Conservation (phyloP, 1,140 invertebrate genomes). For the Dendrolimus punctatus region DNA sequence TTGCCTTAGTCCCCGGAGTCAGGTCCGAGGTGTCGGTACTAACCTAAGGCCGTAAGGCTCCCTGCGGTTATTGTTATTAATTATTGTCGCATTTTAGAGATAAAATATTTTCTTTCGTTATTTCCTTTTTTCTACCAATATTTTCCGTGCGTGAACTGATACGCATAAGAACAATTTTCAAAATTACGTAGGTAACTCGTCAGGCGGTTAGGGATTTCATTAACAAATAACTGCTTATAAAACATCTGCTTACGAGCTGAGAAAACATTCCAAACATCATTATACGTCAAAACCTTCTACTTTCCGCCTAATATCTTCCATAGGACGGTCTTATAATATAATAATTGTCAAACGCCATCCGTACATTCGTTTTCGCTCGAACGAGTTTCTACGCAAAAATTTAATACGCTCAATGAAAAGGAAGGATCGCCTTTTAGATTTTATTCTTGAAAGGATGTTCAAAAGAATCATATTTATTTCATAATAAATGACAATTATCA, state of each 20-base stretch:
- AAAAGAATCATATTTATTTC: constrained; percentile 70
- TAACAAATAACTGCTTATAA: constrained; percentile 23
- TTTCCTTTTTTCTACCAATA: too few species aligned
- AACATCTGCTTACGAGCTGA: constrained; percentile 59
- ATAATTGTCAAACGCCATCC: constrained; percentile 60
- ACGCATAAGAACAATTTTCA: too few species aligned
- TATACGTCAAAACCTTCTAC: constrained; percentile 37
- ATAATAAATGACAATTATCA: constrained; percentile 71
- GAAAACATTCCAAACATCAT: constrained; percentile 57
- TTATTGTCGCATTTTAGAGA: too few species aligned
- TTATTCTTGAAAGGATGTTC: constrained; percentile 27
- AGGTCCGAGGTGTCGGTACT: too few species aligned
- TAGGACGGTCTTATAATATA: constrained; percentile 45
- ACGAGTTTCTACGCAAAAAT: constrained; percentile 50
- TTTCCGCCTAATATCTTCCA: constrained; percentile 55
- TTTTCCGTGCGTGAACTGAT: too few species aligned
- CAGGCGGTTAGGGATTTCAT: background rate
- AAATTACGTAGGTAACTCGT: too few species aligned
- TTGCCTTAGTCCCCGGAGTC: too few species aligned
- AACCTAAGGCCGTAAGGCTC: too few species aligned
- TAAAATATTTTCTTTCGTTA: too few species aligned
- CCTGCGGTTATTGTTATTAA: too few species aligned
- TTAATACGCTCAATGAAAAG: constrained; percentile 39
- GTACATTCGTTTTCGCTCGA: constrained; percentile 32
- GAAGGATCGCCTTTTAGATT: constrained; percentile 41